Base-by-base conservation (phyloP, 2,888 invertebrate genomes). In the Dysmachus trigonus region DNA sequence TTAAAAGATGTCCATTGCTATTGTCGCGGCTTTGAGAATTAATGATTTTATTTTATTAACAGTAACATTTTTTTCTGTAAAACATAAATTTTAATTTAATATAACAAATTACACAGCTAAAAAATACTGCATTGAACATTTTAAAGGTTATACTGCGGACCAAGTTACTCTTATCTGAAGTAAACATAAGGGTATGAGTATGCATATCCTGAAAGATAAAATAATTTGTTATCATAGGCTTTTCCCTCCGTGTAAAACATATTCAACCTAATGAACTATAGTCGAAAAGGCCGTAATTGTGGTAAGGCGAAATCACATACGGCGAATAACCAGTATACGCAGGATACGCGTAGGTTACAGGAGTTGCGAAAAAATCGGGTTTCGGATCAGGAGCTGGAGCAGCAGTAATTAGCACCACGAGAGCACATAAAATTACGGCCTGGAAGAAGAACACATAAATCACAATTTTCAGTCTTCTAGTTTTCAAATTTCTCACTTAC, bases 321-420 rank as follows among this genome's bases (percentile, higher is more conserved):
- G 87, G 87, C 74, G 87, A 81, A 5, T 87, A 87, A 47, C 85
- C 85, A 41, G 86, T 38, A 35, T 62, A 62, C 8, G 22, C 62
- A 62, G 62, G 18, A 22, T 62, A 62, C 8, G 86, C 81, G 27
- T 77, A 87, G 6, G 85, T 85, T 27, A 82, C 85, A 27, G 87
- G 33, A 30, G 86, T 41, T 30, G 81, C 62, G 30, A 51, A 53
- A 47, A 62, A 53, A 71, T 88, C 82, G 7, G 87, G 87, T 53
- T 38, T 51, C 74, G 88, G 88, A 18, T 77, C 86, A 41, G 87
- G 87, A 22, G 86, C 87, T 35, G 86, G 86, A 76, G 87, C 87
- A 31, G 85, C 38, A 15, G 74, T 10, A 22, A 85, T 77, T 27
- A 83, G 3, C 18, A 84, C 85, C 13, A 87, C 22, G 72, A 87